Base-by-base conservation (phyloP, 2,113 vertebrate species). In the Lepisosteus osseus region DNA sequence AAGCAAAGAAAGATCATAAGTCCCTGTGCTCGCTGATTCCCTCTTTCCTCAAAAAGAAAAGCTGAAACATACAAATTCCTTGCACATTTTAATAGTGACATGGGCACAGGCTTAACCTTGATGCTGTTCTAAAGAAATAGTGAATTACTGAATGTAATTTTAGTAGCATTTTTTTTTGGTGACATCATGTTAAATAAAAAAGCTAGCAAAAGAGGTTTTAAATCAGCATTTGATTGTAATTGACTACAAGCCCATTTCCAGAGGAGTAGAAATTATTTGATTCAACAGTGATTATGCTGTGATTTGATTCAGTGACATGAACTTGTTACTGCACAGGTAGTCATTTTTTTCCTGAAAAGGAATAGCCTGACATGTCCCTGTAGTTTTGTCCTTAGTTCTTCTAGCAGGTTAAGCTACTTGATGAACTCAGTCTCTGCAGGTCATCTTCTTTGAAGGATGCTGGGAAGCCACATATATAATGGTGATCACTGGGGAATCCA, bases 191-290 rank as follows among this genome's bases (percentile, higher is more conserved):
- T 15, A 51, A 51, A 51, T 51, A 51, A 51, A 85, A 81, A 79
- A 83, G 80, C 78, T 77, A 85, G 87, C 89, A 83, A 87, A 88
- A 88, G 90, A 92, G 89, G 87, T 82, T 83, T 89, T 89, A 89
- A 91, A 92, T 93, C 92, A 92, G 88, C 87, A 86, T 93, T 94
- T 96, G 93, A 96, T 95, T 95, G 90, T 94, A 96, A 97, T 94
- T 93, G 95, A 95, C 93, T 91, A 92, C 90, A 88, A 92, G 90
- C 89, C 87, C 84, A 17, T 95, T 95, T 92, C 89, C 89, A 91
- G 91, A 90, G 88, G 62, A 84, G 88, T 87, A 79, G 88, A 90
- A 91, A 90, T 77, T 84, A 90, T 95, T 92, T 94, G 94, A 94
- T 96, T 95, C 91, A 88, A 87, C 79, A 90, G 90, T 86, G 94